Evolutionary conservation across 2,113 vertebrate species (phyloP).

Genomic region (Gadus macrocephalus): DNA sequence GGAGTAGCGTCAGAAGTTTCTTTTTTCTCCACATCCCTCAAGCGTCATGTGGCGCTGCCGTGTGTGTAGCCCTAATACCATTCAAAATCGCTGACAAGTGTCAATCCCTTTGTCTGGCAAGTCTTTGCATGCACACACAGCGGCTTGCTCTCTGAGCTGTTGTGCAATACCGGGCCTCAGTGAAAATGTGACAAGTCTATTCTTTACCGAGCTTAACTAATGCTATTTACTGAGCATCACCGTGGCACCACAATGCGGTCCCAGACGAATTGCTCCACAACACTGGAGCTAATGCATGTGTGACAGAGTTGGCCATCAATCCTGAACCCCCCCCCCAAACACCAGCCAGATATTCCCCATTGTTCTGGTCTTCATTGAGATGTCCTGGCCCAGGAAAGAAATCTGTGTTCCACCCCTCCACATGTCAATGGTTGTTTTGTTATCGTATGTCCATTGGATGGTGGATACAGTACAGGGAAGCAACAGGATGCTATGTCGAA

Average conservation of each 20-base stretch:
- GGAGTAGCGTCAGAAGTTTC: neutral
- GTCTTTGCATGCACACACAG: slow-evolving; percentile 42
- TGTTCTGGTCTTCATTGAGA: slow-evolving; percentile 50
- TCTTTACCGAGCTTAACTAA: slow-evolving; percentile 66
- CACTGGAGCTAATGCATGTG: slow-evolving; percentile 59
- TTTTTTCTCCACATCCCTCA: slow-evolving; percentile 28
- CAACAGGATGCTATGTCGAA: too few relatives aligned
- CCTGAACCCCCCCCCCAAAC: slow-evolving; percentile 26
- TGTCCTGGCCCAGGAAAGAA: slow-evolving; percentile 23
- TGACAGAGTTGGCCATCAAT: slow-evolving; percentile 53
- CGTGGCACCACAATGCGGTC: slow-evolving; percentile 54
- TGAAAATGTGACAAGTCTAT: slow-evolving; percentile 69
- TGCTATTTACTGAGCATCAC: slow-evolving; percentile 65
- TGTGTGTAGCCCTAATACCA: slow-evolving; percentile 43
- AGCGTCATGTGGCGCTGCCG: slow-evolving; percentile 3
- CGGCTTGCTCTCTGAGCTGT: slow-evolving; percentile 57
- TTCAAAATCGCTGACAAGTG: slow-evolving; percentile 63
- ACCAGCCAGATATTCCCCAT: slow-evolving; percentile 54
- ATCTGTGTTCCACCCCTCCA: neutral
- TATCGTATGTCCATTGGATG: too few relatives aligned
- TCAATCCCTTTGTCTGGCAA: slow-evolving; percentile 62
- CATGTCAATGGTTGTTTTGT: too few relatives aligned
- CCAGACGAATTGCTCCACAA: slow-evolving; percentile 42
- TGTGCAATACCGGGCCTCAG: slow-evolving; percentile 53
- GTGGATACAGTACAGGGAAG: too few relatives aligned